A percentile compares a stretch with the other conserved stretches of the same genome.
These are phyloP conservation scores for Mythimna pallens DNA, from an alignment of 2,888 invertebrate genomes.

Conservation along the genomic window DNA sequence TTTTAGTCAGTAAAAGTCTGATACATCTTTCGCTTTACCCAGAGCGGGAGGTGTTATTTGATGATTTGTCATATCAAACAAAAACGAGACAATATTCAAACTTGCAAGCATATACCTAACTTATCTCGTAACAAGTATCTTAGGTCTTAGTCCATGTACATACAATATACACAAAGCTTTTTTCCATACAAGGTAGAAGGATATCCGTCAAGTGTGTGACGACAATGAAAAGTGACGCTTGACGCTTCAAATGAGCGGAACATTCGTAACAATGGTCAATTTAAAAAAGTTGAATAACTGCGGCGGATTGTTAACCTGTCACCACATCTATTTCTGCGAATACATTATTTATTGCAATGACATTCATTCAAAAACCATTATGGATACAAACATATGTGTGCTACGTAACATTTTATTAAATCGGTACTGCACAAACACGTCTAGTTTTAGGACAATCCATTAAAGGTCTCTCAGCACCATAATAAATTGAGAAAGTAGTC, in stretches of 20 bases:
- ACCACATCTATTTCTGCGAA: slow-evolving; percentile 22
- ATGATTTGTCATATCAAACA: no score
- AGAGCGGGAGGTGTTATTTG: no score
- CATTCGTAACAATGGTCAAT: slow-evolving; percentile 54
- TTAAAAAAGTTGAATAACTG: slow-evolving; percentile 41
- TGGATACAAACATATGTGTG: background rate
- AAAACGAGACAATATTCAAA: background rate
- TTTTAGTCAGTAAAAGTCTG: no score
- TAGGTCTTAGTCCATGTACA: background rate
- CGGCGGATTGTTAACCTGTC: slow-evolving; percentile 28
- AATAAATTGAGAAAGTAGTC: background rate
- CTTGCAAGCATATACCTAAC: background rate
- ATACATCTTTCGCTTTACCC: no score
- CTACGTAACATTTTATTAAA: background rate
- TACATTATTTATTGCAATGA: slow-evolving; percentile 12
- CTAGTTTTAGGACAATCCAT: background rate
- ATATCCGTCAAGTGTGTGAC: slow-evolving; percentile 54
- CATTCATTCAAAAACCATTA: background rate
- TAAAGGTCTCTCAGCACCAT: background rate
- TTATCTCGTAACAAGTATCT: slow-evolving; percentile 5
- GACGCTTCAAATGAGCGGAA: slow-evolving; percentile 32
- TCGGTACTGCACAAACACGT: background rate
- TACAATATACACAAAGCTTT: slow-evolving; percentile 20
- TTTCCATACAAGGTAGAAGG: slow-evolving; percentile 50
- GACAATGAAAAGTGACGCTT: slow-evolving; percentile 23